These are phyloP conservation scores for Drosophila borborema DNA, from an alignment of 2,888 invertebrate genomes.

Conservation along the genomic window DNA sequence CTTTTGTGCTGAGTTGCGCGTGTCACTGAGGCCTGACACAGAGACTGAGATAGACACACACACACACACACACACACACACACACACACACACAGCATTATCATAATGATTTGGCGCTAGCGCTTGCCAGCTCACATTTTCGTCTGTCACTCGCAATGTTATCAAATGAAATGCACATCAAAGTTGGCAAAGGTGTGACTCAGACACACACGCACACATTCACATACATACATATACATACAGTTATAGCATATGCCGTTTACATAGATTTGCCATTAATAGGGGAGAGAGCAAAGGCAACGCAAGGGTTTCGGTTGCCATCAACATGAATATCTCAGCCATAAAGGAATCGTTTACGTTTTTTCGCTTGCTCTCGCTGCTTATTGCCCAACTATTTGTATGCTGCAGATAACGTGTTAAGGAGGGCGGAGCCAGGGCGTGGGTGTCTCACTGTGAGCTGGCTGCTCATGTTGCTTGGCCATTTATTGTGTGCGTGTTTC, in stretches of 20 bases:
- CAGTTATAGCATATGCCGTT: conserved; percentile 23
- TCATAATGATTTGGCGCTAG: conserved; percentile 53
- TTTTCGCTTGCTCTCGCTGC: conserved; percentile 11
- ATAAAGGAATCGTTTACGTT: conserved; percentile 42
- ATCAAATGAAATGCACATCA: conserved; percentile 57
- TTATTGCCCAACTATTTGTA: conserved; percentile 62
- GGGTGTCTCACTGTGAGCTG: neutral
- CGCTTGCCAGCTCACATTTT: conserved; percentile 26
- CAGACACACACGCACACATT: neutral
- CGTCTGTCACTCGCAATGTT: conserved; percentile 35
- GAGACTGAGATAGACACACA: neutral
- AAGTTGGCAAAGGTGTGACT: conserved; percentile 45
- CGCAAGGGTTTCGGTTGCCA: conserved; percentile 45
- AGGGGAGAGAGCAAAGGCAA: neutral
- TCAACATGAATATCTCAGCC: conserved; percentile 44
- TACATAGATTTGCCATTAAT: conserved; percentile 65
- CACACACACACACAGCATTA: conserved; percentile 36
- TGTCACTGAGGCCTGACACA: conserved; percentile 8
- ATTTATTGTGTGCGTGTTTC: conserved; percentile 27
- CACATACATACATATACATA: conserved; percentile 1
- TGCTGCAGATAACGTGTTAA: conserved; percentile 32
- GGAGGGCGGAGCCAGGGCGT: neutral
- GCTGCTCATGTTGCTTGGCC: conserved; percentile 42
- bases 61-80: neutral
- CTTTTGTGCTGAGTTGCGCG: conserved; percentile 3